These are phyloP conservation scores for Aptenodytes forsteri DNA, from an alignment of 2,113 vertebrate species.

Conservation along the genomic window DNA sequence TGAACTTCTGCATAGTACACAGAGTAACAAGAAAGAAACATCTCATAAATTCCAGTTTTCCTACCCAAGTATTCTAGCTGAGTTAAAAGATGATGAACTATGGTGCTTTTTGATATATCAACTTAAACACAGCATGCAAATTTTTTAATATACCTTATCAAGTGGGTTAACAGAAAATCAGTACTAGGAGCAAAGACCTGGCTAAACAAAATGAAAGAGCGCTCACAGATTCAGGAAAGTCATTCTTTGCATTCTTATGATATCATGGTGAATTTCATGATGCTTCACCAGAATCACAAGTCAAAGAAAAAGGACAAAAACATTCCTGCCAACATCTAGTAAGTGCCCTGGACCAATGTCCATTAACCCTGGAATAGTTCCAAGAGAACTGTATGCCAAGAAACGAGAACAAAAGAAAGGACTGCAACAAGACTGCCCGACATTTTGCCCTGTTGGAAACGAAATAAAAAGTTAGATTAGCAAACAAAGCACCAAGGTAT, in stretches of 20 bases:
- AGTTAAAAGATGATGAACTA: not conserved
- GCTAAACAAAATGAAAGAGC: not conserved
- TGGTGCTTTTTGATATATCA: not conserved
- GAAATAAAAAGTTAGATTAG: slow-evolving; percentile 52
- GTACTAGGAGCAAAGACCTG: not conserved
- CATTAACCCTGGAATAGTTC: slow-evolving; percentile 37
- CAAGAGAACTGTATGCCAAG: slow-evolving; percentile 19
- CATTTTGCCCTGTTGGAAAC: slow-evolving; percentile 16
- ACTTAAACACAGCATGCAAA: not conserved
- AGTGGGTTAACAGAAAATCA: not conserved
- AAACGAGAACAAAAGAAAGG: slow-evolving; percentile 10
- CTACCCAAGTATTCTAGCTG: not conserved
- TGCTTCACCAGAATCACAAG: not conserved
- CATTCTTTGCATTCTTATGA: not conserved
- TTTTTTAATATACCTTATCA: not conserved
- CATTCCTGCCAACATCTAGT: not conserved
- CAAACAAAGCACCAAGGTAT: slow-evolving; percentile 21
- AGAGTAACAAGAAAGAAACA: not conserved
- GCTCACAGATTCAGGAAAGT: not conserved
- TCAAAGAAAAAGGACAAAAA: slow-evolving; percentile 1
- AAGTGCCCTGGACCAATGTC: not conserved
- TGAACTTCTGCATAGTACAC: not conserved
- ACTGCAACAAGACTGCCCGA: not conserved
- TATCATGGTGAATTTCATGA: not conserved
- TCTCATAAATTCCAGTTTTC: not conserved